Evolutionary conservation across 2,888 invertebrate species (phyloP).

Genomic region (Drosophila pegasa): DNA sequence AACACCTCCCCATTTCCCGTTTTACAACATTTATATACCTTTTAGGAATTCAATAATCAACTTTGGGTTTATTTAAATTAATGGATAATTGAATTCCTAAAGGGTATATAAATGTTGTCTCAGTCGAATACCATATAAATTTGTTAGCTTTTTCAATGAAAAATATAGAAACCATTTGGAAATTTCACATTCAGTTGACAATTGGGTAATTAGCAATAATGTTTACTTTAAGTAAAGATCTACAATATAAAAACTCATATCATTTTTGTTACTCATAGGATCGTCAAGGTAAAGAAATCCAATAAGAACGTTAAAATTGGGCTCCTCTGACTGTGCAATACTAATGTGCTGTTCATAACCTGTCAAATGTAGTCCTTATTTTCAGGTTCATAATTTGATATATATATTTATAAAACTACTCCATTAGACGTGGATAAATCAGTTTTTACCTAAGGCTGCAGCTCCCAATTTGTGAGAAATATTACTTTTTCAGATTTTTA

Average conservation of each 20-base stretch:
- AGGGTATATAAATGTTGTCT: too few relatives aligned
- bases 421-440: background rate
- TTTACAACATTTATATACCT: too few relatives aligned
- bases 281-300: background rate
- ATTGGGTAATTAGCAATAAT: background rate
- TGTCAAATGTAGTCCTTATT: too few relatives aligned
- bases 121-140: too few relatives aligned
- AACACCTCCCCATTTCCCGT: too few relatives aligned
- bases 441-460: background rate
- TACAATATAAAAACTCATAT: background rate
- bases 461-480: background rate
- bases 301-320: background rate
- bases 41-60: background rate
- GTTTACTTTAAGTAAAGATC: background rate
- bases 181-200: background rate
- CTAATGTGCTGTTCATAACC: too few relatives aligned
- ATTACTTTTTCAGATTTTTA: background rate
- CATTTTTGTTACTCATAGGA: background rate
- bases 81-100: background rate
- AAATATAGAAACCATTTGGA: background rate
- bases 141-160: too few relatives aligned
- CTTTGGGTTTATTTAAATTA: background rate
- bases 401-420: too few relatives aligned
- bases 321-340: background rate
- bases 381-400: too few relatives aligned